Base-by-base conservation (phyloP, 2,888 invertebrate species). In the Chymomyza caudatula region DNA sequence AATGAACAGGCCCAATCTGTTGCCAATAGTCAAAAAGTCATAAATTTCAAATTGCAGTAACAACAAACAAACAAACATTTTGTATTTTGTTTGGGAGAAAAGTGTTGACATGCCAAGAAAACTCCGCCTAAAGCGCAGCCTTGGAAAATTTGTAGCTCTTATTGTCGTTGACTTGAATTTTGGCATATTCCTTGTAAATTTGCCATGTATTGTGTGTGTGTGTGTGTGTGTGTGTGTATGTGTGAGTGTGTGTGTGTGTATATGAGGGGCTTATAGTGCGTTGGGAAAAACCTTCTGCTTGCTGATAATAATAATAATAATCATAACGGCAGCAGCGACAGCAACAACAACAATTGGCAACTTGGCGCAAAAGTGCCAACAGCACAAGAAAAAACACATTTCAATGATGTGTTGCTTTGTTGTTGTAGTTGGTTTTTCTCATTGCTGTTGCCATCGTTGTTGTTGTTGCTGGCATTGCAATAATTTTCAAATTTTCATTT, bases 401-500 rank as follows among this genome's bases (percentile, higher is more conserved):
- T 78, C 78, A 85, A 76, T 82, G 81, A 85, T 83, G 65, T 63
- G 73, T 25, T 47, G 69, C 69, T 61, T 63, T 60, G 53, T 53
- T 59, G 44, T 47, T 13, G 52, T 23, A 20, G 43, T 17, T 19
- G 15, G n/a, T 52, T 52, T 29, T 51, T 11, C 49, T 13, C 13
- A 11, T 1, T 25, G 29, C 55, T 59, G 13, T 42, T 49, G 52
- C 53, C 51, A 52, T 49, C 15, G 51, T 47, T 43, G 19, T 20
- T 17, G 42, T 15, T 43, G 44, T 64, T 65, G 61, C 83, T 82
- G 78, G 68, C 83, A 63, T 80, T 81, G 82, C 81, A 86, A 82
- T 82, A 82, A 84, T 86, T 82, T 86, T 86, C 86, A 70, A 86
- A 82, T 82, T 82, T 82, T 82, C 82, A 81, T 78, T 85, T 85